These are phyloP conservation scores for Pogonognathellus flavescens DNA, from an alignment of 1,140 invertebrate species.

Conservation along the genomic window DNA sequence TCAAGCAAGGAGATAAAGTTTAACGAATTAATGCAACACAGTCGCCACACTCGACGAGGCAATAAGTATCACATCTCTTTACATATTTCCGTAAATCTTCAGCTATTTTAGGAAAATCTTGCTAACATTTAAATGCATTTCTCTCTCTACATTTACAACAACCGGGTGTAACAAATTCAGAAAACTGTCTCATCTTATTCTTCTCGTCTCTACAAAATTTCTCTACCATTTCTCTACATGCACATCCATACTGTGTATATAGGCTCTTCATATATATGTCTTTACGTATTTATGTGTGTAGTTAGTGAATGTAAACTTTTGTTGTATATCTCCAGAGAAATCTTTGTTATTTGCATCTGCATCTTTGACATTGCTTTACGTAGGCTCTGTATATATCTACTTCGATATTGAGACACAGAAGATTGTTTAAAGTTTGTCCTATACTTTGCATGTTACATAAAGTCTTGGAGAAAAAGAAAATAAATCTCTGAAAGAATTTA, in stretches of 20 bases:
- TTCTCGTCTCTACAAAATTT: background rate
- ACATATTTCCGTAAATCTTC: slow-evolving; percentile 37
- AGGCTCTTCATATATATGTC: too few species aligned
- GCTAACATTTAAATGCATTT: background rate
- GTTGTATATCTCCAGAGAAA: slow-evolving; percentile 12
- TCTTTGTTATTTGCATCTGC: background rate
- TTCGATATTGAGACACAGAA: too few species aligned
- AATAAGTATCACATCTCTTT: slow-evolving; percentile 50
- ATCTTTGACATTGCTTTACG: too few species aligned
- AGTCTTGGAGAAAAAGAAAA: too few species aligned
- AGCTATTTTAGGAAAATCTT: slow-evolving; percentile 41
- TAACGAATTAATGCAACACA: slow-evolving; percentile 20
- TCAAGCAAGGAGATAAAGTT: background rate
- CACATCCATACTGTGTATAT: background rate
- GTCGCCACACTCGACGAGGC: slow-evolving; percentile 35
- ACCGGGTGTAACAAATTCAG: too few species aligned
- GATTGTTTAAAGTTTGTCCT: too few species aligned
- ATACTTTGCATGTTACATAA: too few species aligned
- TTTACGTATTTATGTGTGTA: too few species aligned
- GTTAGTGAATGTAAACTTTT: slow-evolving; percentile 6
- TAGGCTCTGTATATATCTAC: too few species aligned
- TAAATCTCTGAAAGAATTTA: background rate
- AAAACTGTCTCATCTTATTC: too few species aligned
- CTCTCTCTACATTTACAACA: background rate
- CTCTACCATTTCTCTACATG: background rate